These are phyloP conservation scores for Melanotaenia boesemani DNA, from an alignment of 2,797 vertebrate species.

Conservation along the genomic window DNA sequence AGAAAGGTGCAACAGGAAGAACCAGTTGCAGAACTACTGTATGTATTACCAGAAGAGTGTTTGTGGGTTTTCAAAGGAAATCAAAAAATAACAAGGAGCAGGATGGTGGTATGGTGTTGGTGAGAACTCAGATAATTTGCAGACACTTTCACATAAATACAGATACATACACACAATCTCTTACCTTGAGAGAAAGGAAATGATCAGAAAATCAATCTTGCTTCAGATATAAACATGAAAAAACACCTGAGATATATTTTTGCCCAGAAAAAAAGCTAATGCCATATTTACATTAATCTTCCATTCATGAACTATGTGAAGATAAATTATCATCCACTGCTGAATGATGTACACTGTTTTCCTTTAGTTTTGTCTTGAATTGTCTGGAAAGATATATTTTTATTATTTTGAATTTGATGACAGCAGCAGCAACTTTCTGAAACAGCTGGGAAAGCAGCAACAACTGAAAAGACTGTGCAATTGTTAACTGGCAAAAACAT, in stretches of 20 bases:
- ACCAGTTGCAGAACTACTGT: slow-evolving; percentile 32
- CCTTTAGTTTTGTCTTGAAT: background rate
- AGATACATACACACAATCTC: slow-evolving; percentile 14
- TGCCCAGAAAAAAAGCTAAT: slow-evolving; percentile 1
- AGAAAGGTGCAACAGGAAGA: slow-evolving; percentile 52
- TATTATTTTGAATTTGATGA: background rate
- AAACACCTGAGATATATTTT: slow-evolving; percentile 61
- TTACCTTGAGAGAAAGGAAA: slow-evolving; percentile 60
- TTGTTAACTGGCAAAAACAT: background rate
- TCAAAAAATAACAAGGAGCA: slow-evolving; percentile 36
- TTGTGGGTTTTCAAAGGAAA: slow-evolving; percentile 59
- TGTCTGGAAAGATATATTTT: background rate
- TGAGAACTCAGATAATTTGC: slow-evolving; percentile 27
- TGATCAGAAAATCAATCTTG: slow-evolving; percentile 66
- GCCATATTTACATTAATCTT: background rate
- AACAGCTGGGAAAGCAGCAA: background rate
- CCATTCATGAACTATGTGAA: background rate
- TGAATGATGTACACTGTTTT: too few species aligned
- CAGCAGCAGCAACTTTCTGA: too few species aligned
- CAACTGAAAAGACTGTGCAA: background rate
- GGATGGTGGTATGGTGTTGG: slow-evolving; percentile 14
- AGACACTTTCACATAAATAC: slow-evolving; percentile 5
- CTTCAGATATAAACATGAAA: slow-evolving; percentile 50
- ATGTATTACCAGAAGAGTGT: slow-evolving; percentile 44
- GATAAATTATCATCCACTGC: background rate